These are phyloP conservation scores for Marmota monax DNA, from an alignment of 2,113 vertebrate species.

Conservation along the genomic window DNA sequence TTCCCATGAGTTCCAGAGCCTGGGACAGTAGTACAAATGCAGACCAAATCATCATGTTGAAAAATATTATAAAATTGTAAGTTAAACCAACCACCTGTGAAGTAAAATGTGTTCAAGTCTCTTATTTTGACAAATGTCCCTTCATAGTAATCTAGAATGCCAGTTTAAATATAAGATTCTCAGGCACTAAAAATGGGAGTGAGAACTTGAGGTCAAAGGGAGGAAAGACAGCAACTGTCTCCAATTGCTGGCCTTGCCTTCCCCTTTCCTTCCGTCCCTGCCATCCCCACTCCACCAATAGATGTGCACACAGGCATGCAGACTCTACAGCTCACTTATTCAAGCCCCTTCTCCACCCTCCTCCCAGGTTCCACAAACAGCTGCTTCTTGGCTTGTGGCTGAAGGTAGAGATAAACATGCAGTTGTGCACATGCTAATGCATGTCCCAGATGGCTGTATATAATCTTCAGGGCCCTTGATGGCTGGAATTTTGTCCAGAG, in stretches of 20 bases:
- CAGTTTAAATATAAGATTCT: background rate
- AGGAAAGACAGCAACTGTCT: background rate
- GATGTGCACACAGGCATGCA: background rate
- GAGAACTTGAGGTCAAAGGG: no score
- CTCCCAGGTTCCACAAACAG: background rate
- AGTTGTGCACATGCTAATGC: background rate
- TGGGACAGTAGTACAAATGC: background rate
- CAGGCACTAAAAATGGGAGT: background rate
- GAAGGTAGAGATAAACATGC: background rate
- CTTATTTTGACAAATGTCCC: background rate
- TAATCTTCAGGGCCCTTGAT: background rate
- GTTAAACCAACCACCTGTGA: constrained; percentile 20
- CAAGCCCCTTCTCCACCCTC: background rate
- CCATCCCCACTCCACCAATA: fast-evolving
- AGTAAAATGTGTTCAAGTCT: constrained; percentile 40
- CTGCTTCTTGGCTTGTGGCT: background rate
- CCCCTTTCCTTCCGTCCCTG: background rate
- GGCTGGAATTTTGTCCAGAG: background rate
- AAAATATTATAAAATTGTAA: constrained; percentile 50
- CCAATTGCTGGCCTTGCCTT: background rate
- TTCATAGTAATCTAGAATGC: background rate
- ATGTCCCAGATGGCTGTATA: fast-evolving
- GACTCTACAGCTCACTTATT: fast-evolving
- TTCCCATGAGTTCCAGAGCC: background rate
- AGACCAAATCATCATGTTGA: background rate